phyloP scores from a whole-genome alignment of 2,113 vertebrate genomes.

The Notarius lentiginosus region DNA sequence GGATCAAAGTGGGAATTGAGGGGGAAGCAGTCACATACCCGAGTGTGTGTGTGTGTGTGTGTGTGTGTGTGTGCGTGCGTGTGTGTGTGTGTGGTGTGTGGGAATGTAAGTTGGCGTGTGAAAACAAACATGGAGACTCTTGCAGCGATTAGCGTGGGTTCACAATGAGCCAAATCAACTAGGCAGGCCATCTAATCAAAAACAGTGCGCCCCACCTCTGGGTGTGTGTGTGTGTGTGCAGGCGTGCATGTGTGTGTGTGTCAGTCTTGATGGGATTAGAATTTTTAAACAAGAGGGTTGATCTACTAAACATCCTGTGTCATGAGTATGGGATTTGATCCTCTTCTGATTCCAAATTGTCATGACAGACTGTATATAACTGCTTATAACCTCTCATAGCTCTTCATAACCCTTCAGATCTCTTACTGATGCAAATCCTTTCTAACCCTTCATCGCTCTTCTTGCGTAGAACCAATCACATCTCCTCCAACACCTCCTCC shows the following conservation, averaged over 20 bases:
- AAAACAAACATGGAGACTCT: slow-evolving; percentile 35
- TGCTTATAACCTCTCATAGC: neutral
- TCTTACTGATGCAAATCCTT: neutral
- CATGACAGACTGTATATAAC: neutral
- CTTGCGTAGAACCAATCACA: neutral
- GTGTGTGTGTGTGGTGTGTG: slow-evolving; percentile 4
- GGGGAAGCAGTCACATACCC: slow-evolving; percentile 35
- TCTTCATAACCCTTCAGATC: neutral
- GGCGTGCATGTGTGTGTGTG: neutral
- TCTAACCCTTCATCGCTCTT: neutral
- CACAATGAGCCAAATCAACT: slow-evolving; percentile 26
- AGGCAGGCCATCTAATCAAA: slow-evolving; percentile 48
- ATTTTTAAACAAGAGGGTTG: neutral
- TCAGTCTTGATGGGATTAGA: neutral
- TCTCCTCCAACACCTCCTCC: neutral
- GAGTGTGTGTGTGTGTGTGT: neutral
- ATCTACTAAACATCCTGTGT: slow-evolving; percentile 12
- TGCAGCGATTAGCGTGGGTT: slow-evolving; percentile 52
- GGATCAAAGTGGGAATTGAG: slow-evolving; percentile 51
- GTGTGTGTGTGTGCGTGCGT: slow-evolving; percentile 7
- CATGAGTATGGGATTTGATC: neutral
- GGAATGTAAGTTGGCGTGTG: slow-evolving; percentile 33
- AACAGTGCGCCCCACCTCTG: slow-evolving; percentile 34
- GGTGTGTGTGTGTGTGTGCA: slow-evolving; percentile 27
- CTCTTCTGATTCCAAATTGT: neutral